These are phyloP conservation scores for Scartelaos histophorus DNA, from an alignment of 2,113 vertebrate genomes.

Conservation along the genomic window DNA sequence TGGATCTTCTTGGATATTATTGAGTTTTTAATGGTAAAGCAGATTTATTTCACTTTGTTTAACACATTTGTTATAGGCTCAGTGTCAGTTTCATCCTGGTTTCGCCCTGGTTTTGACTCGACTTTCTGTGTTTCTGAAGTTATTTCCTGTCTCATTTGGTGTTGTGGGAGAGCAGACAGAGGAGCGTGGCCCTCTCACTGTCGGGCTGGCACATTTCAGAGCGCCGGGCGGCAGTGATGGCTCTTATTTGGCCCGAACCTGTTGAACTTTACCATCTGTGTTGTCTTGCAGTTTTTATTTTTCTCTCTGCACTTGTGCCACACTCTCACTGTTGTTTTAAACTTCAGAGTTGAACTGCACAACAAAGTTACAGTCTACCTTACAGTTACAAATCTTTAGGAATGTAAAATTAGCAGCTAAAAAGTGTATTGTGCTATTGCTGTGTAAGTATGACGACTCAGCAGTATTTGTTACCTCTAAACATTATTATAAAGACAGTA, in stretches of 20 bases:
- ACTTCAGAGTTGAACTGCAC: background rate
- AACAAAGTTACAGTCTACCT: background rate
- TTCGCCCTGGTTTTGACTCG: background rate
- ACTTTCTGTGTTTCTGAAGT: background rate
- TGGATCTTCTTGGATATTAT: too few species aligned
- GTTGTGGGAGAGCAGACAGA: slow-evolving; percentile 48
- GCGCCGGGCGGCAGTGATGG: slow-evolving; percentile 12
- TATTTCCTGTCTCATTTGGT: background rate
- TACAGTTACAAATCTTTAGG: too few species aligned
- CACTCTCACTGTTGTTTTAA: background rate
- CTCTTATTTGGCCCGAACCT: slow-evolving; percentile 10
- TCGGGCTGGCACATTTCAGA: slow-evolving; percentile 52
- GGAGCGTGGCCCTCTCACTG: slow-evolving; percentile 33
- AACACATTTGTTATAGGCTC: background rate
- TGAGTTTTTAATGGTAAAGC: too few species aligned
- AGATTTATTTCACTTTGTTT: too few species aligned
- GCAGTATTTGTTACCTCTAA: too few species aligned
- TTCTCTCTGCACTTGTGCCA: too few species aligned
- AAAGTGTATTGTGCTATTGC: too few species aligned
- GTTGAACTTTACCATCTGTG: slow-evolving; percentile 28
- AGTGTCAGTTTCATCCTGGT: background rate
- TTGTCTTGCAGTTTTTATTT: too few species aligned
- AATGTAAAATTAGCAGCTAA: too few species aligned
- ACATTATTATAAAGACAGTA: too few species aligned
- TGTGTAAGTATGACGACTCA: too few species aligned